Base-by-base conservation (phyloP, 2,888 invertebrate species). In the Caenorhabditis doughertyi region DNA sequence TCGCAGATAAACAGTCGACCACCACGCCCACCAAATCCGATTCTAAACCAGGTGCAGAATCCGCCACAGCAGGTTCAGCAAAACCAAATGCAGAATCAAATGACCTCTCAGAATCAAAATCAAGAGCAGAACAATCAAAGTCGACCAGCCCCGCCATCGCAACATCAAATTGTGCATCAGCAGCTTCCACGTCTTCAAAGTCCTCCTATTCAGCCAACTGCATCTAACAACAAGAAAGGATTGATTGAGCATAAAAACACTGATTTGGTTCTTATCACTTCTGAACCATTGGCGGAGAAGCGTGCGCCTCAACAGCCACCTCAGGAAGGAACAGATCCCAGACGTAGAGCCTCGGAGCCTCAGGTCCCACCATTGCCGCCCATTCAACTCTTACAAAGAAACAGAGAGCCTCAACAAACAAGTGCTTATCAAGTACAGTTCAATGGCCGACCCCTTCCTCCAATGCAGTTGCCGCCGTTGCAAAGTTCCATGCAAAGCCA, bases 241-340 rank as follows among this genome's bases (percentile, higher is more conserved):
- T 8, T 81, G 0, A 71, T 81, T n/a, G 81, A 81, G 58, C 74
- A 67, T 25, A 70, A 67, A 39, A 64, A 76, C 47, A 81, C 64
- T 7, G 81, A 77, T 21, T n/a, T 53, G 16, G 81, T 72, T 27
- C 53, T 65, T 8, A 81, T 77, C 23, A 71, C 81, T 0, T 76
- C 81, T 16, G 76, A 81, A 64, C 81, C 81, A 0, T 27, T 81
- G 16, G 44, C 77, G 5, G 39, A 55, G 21, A 39, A 49, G 9
- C 29, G n/a, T n/a, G 8, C 23, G 49, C 16, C 23, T n/a, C 5
- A 1, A 16, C 44, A 13, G n/a, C 9, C n/a, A 11, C 32, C 25
- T 4, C 27, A 49, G 35, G 62, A 62, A 1, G 5, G 23, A 5
- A 11, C 18, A 53, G 72, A 72, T n/a, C 39, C 53, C 13, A 72